A percentile compares a stretch with the other conserved stretches of the same genome.
Conservation (phyloP, 2,113 vertebrate genomes). For the Reinhardtius hippoglossoides region DNA sequence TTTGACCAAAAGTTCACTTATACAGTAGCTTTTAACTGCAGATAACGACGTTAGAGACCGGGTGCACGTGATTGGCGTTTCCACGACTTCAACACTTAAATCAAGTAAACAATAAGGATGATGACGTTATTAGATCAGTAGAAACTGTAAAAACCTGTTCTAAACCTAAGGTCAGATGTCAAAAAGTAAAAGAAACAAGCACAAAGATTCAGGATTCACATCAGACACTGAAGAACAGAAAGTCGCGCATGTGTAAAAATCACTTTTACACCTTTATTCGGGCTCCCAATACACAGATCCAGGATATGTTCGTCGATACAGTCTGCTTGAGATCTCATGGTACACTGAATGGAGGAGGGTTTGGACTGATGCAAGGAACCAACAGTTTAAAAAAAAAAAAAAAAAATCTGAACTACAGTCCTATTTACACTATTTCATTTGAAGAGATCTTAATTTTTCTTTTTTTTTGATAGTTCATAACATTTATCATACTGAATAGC, state of each 20-base stretch:
- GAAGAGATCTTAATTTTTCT: slow-evolving; percentile 60
- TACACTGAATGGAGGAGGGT: slow-evolving; percentile 65
- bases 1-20: no score
- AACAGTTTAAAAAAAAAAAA: no score
- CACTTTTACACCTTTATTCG: slow-evolving; percentile 78
- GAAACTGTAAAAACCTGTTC: no score
- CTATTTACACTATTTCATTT: slow-evolving; percentile 71
- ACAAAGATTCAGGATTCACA: neutral
- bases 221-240: neutral
- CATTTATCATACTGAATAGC: slow-evolving; percentile 74
- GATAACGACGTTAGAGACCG: no score
- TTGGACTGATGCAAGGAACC: slow-evolving; percentile 58
- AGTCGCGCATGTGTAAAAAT: slow-evolving; percentile 34
- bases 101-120: no score
- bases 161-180: neutral
- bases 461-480: slow-evolving; percentile 64
- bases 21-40: no score
- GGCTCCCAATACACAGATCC: slow-evolving; percentile 75
- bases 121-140: no score
- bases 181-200: neutral
- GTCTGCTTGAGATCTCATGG: slow-evolving; percentile 71
- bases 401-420: slow-evolving; percentile 60
- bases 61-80: no score
- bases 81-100: no score
- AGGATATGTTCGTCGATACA: slow-evolving; percentile 71